These are phyloP conservation scores for Nephrotoma appendiculata DNA, from an alignment of 2,888 invertebrate genomes.

Conservation along the genomic window DNA sequence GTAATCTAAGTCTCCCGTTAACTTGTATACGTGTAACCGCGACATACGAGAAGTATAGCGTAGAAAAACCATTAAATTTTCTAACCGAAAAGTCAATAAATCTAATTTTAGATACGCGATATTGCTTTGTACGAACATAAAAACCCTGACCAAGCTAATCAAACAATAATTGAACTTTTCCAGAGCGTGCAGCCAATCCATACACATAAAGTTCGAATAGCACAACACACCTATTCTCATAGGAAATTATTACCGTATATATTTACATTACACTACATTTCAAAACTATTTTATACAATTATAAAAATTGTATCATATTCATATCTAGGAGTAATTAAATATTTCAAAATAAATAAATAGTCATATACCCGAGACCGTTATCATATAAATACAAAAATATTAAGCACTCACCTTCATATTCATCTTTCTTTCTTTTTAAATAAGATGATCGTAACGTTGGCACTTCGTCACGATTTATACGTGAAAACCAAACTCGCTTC, in stretches of 20 bases:
- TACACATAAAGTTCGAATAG: not conserved
- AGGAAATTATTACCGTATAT: not conserved
- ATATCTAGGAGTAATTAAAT: not conserved
- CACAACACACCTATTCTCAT: not conserved
- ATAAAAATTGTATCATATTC: not conserved
- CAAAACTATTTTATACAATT: not conserved
- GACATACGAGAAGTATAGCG: not conserved
- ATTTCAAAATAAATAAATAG: not conserved
- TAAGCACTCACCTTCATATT: constrained; percentile 27
- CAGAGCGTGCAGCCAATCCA: not conserved
- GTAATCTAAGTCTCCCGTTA: not conserved
- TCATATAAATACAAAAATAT: not conserved
- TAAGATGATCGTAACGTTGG: constrained; percentile 26
- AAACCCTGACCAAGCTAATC: not conserved
- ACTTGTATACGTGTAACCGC: not conserved
- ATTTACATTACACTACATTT: not conserved
- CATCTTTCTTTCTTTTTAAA: constrained; percentile 24
- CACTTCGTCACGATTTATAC: not conserved
- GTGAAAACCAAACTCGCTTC: not conserved
- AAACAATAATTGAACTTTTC: not conserved
- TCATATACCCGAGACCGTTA: not conserved
- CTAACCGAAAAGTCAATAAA: not conserved
- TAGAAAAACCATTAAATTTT: not conserved
- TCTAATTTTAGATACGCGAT: not conserved
- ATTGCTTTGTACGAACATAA: not conserved